Conservation (phyloP, 2,888 invertebrate genomes). For the Agonopterix heracliana region DNA sequence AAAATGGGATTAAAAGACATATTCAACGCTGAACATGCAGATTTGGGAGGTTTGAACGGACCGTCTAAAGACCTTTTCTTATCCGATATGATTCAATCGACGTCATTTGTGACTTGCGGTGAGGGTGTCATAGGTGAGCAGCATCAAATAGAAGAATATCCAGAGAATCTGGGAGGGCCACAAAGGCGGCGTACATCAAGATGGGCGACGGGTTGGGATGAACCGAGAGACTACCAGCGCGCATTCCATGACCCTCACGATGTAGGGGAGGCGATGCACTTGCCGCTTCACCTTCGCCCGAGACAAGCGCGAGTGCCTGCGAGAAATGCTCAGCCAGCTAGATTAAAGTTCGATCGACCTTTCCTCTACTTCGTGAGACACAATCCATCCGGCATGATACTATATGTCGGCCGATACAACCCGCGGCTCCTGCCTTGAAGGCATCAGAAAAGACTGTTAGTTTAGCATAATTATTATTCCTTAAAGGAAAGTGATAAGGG, state of each 20-base stretch:
- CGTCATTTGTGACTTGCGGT: slow-evolving; percentile 89
- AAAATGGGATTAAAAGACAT: slow-evolving; percentile 89
- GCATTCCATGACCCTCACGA: slow-evolving; percentile 81
- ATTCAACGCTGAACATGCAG: slow-evolving; percentile 85
- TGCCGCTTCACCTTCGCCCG: slow-evolving; percentile 82
- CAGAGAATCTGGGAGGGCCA: slow-evolving; percentile 76
- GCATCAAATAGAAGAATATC: slow-evolving; percentile 89
- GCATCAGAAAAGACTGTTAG: slow-evolving; percentile 63
- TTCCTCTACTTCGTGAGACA: slow-evolving; percentile 93
- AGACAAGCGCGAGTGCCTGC: slow-evolving; percentile 83
- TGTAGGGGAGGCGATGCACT: slow-evolving; percentile 66
- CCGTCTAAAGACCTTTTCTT: slow-evolving; percentile 85
- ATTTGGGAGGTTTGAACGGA: slow-evolving; percentile 89
- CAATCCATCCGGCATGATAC: slow-evolving; percentile 92
- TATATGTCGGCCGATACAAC: slow-evolving; percentile 92
- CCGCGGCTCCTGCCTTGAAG: slow-evolving; percentile 85
- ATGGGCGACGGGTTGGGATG: slow-evolving; percentile 68
- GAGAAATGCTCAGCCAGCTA: slow-evolving; percentile 77
- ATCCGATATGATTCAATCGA: slow-evolving; percentile 90
- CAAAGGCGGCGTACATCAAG: slow-evolving; percentile 58
- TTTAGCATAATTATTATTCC: slow-evolving; percentile 60
- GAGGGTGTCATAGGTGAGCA: slow-evolving; percentile 83
- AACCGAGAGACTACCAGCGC: slow-evolving; percentile 79
- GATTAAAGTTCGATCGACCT: slow-evolving; percentile 89
- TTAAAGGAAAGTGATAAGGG: slow-evolving; percentile 68